Evolutionary conservation across 2,888 invertebrate species (phyloP).

Genomic region (Coelopa pilipes): DNA sequence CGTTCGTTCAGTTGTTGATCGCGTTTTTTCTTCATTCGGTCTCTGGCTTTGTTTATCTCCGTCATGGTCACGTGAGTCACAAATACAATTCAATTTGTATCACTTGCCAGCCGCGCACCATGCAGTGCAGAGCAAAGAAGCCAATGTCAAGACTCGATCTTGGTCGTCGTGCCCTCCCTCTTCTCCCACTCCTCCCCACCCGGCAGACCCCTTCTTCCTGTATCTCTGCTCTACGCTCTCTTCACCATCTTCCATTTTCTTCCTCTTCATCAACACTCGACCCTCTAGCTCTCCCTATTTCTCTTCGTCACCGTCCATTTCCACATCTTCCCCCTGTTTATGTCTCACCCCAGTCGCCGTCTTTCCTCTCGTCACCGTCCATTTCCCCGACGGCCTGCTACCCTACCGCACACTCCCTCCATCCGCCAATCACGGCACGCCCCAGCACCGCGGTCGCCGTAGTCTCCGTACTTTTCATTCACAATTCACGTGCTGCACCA

Average conservation of each 20-base stretch:
- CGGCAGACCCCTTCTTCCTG: no score
- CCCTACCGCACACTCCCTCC: not conserved
- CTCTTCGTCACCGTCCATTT: no score
- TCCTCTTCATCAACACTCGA: constrained; percentile 1
- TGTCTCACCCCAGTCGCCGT: not conserved
- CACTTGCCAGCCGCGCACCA: constrained; percentile 38
- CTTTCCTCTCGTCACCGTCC: not conserved
- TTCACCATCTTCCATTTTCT: constrained; percentile 19
- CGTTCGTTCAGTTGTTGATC: not conserved
- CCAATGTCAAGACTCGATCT: constrained; percentile 43
- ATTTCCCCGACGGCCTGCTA: no score
- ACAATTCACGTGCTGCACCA: constrained; percentile 34
- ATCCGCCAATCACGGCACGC: not conserved
- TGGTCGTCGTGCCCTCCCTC: constrained; percentile 26
- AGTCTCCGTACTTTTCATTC: constrained; percentile 35
- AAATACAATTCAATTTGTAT: constrained; percentile 59
- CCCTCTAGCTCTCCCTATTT: no score
- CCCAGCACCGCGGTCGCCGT: not conserved
- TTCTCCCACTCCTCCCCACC: not conserved
- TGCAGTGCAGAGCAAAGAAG: constrained; percentile 37
- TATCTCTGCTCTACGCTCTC: no score
- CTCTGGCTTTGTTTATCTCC: constrained; percentile 49
- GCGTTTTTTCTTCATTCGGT: not conserved
- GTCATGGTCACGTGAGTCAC: constrained; percentile 65
- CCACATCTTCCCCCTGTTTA: no score